Evolutionary conservation across 2,113 vertebrate species (phyloP), one percentile per base, ranked within the genome.

Genomic region (Pseudopodoces humilis): DNA sequence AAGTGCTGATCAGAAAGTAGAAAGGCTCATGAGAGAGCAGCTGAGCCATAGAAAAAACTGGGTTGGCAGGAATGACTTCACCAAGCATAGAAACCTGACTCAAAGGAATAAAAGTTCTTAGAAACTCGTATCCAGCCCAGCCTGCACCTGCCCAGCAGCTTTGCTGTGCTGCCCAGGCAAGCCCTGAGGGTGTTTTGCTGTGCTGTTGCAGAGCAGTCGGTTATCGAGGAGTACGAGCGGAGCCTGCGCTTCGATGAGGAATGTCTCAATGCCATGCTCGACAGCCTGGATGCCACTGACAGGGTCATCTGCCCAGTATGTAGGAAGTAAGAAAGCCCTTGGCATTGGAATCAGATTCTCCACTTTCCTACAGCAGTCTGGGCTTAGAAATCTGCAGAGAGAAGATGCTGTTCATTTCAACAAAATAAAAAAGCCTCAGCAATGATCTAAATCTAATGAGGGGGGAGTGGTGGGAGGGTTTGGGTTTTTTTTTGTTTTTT

Each of bases 281-380:
- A 99, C 7, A 97, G 97, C 53, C 97, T 99, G 97, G 98, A 98
- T 14, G 96, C 96, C 21, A 95, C 91, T 5, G 23, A 83, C 78
- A 81, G 76, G 21, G 70, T 99, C 56, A 98, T 99, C 94, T 99
- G 99, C 70, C 99, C 99, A 0, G 78, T 99, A 22, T 99, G 99
- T 94, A 97, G 97, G 56, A 97, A 63, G 99, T 99, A 97, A 98
- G 98, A 12, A n/a, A 75, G 30, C n/a, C 27, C 33, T 53, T 53
- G 52, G 41, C 19, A 2, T 0, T 13, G 47, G 11, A 24, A 4
- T 25, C 28, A 44, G 67, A 33, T 11, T 63, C 31, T 62, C 4
- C 7, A 6, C 37, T 69, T 50, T 24, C 33, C 41, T 41, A 0
- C 27, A 13, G 46, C 47, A 58, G 22, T 33, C 18, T 43, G 39